Conservation (phyloP, 2,797 vertebrate species). For the Danio albolineatus region DNA sequence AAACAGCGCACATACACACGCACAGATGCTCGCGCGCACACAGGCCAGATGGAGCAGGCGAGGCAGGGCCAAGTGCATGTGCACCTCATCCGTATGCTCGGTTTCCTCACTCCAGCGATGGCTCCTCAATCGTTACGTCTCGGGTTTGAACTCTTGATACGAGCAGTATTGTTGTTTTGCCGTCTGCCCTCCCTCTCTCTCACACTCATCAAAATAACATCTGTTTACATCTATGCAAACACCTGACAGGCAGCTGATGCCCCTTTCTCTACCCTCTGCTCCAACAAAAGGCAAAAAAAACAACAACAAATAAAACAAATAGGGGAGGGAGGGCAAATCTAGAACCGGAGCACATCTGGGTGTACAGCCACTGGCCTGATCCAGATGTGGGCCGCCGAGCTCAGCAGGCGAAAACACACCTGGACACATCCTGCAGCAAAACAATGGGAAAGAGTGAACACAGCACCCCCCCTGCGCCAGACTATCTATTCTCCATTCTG, state of each 20-base stretch:
- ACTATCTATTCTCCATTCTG: not conserved
- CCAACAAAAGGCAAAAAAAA: conserved; percentile 58
- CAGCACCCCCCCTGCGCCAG: not conserved
- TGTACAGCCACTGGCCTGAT: conserved; percentile 63
- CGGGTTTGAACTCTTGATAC: conserved; percentile 48
- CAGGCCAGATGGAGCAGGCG: conserved; percentile 62
- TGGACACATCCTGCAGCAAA: conserved; percentile 71
- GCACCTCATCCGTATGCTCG: conserved; percentile 53
- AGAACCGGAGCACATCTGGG: conserved; percentile 77
- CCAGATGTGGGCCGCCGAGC: conserved; percentile 76
- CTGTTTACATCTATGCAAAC: conserved; percentile 77
- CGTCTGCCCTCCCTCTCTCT: conserved; percentile 59
- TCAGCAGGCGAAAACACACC: conserved; percentile 74
- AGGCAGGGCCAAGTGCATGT: conserved; percentile 52
- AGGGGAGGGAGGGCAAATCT: conserved; percentile 36
- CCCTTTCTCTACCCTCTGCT: conserved; percentile 35
- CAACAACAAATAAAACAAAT: conserved; percentile 2
- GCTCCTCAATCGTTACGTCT: conserved; percentile 42
- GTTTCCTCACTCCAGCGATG: conserved; percentile 47
- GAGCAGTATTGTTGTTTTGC: conserved; percentile 57
- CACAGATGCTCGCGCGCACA: conserved; percentile 57
- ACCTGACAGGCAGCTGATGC: conserved; percentile 81
- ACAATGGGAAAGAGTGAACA: conserved; percentile 31
- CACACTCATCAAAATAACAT: conserved; percentile 82
- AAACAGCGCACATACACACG: conserved; percentile 40